These are phyloP conservation scores for Melangyna quadrimaculata DNA, from an alignment of 2,888 invertebrate genomes.

Conservation along the genomic window DNA sequence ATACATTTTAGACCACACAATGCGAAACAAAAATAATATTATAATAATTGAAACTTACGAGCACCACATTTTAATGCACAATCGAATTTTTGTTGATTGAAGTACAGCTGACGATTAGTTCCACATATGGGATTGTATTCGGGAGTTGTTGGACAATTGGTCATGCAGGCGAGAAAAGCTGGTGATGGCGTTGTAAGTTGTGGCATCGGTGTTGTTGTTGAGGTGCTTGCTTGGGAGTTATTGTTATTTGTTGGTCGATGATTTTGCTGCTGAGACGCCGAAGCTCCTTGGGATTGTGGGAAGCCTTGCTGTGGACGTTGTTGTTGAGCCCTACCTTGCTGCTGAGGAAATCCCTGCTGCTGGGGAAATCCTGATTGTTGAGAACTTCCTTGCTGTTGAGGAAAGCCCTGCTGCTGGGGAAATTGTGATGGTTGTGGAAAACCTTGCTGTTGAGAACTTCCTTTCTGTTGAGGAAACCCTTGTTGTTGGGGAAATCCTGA, in stretches of 20 bases:
- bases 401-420: neutral
- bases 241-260: conserved; percentile 13
- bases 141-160: conserved; percentile 77
- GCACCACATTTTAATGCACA: conserved; percentile 79
- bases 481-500: neutral
- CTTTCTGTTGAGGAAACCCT: neutral
- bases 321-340: neutral
- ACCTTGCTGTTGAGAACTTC: neutral
- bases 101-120: conserved; percentile 76
- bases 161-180: conserved; percentile 75
- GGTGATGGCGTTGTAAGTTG: conserved; percentile 73
- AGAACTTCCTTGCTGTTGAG: neutral
- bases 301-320: neutral
- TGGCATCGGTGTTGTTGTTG: conserved; percentile 73
- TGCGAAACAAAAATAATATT: neutral
- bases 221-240: neutral
- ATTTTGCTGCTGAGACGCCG: neutral
- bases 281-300: neutral
- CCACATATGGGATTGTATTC: conserved; percentile 80
- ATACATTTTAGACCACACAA: neutral
- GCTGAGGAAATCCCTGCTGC: neutral
- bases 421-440: neutral
- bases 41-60: conserved; percentile 74
- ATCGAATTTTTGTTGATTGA: conserved; percentile 78
- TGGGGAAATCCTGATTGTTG: neutral